These are phyloP conservation scores for Yponomeuta plumbellus DNA, from an alignment of 2,888 invertebrate genomes.

Conservation along the genomic window DNA sequence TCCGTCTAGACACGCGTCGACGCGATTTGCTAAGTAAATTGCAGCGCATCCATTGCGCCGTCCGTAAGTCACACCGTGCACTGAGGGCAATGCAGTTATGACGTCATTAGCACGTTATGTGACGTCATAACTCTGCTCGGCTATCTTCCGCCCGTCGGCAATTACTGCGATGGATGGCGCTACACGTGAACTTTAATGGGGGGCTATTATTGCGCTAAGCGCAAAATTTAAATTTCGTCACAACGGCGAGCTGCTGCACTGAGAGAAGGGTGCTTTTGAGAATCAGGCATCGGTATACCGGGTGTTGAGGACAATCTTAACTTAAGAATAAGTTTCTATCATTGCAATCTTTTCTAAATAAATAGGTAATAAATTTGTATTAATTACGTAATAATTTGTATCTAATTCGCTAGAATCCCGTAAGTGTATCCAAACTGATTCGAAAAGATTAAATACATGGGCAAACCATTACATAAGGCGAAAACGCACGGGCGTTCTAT, in stretches of 20 bases:
- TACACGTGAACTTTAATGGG: conserved; percentile 39
- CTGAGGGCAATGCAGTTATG: conserved; percentile 67
- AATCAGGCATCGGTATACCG: not conserved
- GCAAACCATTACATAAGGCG: too few species aligned
- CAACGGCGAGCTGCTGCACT: conserved; percentile 1
- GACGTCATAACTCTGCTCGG: conserved; percentile 62
- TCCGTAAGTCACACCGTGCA: conserved; percentile 20
- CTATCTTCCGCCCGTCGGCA: conserved; percentile 70
- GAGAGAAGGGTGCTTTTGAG: not conserved
- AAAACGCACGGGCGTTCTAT: too few species aligned
- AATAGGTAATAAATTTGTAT: too few species aligned
- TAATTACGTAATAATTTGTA: too few species aligned
- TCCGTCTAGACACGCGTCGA: conserved; percentile 8
- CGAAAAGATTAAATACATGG: too few species aligned
- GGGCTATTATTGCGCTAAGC: conserved; percentile 16
- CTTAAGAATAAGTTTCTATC: not conserved
- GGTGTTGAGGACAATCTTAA: not conserved
- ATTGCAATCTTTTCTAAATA: too few species aligned
- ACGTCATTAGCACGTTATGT: conserved; percentile 69
- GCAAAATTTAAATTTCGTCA: conserved; percentile 12
- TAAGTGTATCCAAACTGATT: too few species aligned
- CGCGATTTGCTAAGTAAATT: conserved; percentile 41
- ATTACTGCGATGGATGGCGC: conserved; percentile 61
- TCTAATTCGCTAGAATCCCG: too few species aligned
- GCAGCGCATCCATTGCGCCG: conserved; percentile 45